phyloP scores from a whole-genome alignment of 2,797 vertebrate species.

The Spondyliosoma cantharus region DNA sequence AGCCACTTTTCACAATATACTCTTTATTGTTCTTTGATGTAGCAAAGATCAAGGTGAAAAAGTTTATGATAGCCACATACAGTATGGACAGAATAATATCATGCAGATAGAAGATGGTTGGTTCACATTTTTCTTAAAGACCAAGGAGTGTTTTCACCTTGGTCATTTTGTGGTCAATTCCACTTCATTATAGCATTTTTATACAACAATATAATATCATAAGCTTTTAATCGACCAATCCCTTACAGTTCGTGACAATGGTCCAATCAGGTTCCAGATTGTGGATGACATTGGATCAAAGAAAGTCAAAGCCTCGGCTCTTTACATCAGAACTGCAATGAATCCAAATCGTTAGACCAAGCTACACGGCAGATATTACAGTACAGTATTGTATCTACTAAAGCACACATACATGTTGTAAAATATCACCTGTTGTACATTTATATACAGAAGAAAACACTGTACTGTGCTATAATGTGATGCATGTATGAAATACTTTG shows the following conservation, averaged over 20 bases:
- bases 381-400: slow-evolving; percentile 56
- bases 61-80: slow-evolving; percentile 66
- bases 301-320: slow-evolving; percentile 4
- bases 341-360: slow-evolving; percentile 38
- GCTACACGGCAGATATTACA: slow-evolving; percentile 59
- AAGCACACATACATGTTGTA: slow-evolving; percentile 58
- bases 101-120: slow-evolving; percentile 71
- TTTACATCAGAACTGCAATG: slow-evolving; percentile 32
- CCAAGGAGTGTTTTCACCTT: background rate
- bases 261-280: background rate
- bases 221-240: background rate
- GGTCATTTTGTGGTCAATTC: background rate
- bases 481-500: slow-evolving; percentile 61
- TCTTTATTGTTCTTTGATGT: slow-evolving; percentile 77
- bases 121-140: slow-evolving; percentile 8
- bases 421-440: slow-evolving; percentile 64
- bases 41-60: slow-evolving; percentile 80
- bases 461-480: slow-evolving; percentile 59
- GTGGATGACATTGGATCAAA: slow-evolving; percentile 3
- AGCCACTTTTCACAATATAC: slow-evolving; percentile 61
- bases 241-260: background rate
- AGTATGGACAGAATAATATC: slow-evolving; percentile 65
- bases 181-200: background rate
- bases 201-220: background rate
- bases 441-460: slow-evolving; percentile 72